Evolutionary conservation across 64 coral and sea anemone species (phyloP).

Genomic region (Catalaphyllia jardinei): DNA sequence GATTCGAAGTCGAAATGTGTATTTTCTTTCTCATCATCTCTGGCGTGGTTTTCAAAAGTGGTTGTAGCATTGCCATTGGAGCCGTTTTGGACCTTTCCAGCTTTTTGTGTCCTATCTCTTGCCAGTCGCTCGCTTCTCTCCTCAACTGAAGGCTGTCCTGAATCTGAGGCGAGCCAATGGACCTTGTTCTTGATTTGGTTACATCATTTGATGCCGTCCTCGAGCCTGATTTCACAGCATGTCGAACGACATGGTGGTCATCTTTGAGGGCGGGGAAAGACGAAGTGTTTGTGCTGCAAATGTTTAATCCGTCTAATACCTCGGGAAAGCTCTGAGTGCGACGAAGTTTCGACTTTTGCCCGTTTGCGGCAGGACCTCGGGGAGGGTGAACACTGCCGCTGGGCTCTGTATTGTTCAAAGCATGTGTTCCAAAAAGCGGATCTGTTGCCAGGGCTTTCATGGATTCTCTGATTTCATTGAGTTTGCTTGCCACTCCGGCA

Average conservation of each 20-base stretch:
- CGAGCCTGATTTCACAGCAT: not conserved
- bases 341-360: not conserved
- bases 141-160: not conserved
- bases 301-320: not conserved
- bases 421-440: slow-evolving; percentile 33
- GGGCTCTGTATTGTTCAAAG: not conserved
- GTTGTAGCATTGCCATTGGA: slow-evolving; percentile 52
- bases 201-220: not conserved
- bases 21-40: slow-evolving; percentile 47
- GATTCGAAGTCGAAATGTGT: slow-evolving; percentile 32
- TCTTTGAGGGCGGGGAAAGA: slow-evolving; percentile 3
- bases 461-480: slow-evolving; percentile 26
- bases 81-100: slow-evolving; percentile 79
- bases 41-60: slow-evolving; percentile 61
- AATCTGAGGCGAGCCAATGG: not conserved
- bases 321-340: slow-evolving; percentile 29
- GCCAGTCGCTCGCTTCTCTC: not conserved
- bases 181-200: not conserved
- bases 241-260: not conserved
- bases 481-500: slow-evolving; percentile 4
- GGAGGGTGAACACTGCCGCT: not conserved
- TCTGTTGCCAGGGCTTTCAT: slow-evolving; percentile 20
- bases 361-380: not conserved
- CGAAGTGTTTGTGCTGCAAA: not conserved
- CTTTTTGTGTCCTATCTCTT: slow-evolving; percentile 40